phyloP scores from a whole-genome alignment of 2,113 vertebrate genomes.

The Callithrix jacchus region DNA sequence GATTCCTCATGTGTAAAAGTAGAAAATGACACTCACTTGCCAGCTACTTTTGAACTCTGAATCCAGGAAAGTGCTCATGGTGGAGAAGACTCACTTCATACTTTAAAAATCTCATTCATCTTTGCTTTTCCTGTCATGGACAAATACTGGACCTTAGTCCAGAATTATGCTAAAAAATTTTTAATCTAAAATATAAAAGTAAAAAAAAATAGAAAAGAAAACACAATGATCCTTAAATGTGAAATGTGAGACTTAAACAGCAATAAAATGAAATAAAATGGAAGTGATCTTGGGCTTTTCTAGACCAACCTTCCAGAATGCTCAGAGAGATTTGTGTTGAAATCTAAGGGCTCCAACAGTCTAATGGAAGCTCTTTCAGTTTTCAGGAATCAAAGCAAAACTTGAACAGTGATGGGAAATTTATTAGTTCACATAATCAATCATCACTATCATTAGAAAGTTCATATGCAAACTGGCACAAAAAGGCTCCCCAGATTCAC shows the following conservation, averaged over 20 bases:
- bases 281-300: not conserved
- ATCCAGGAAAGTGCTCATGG: not conserved
- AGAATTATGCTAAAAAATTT: constrained; percentile 3
- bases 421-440: not conserved
- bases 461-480: not conserved
- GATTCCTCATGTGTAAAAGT: not conserved
- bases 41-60: not conserved
- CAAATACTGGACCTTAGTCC: not conserved
- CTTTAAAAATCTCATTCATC: not conserved
- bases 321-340: not conserved
- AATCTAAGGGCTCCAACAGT: not conserved
- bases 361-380: not conserved
- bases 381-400: not conserved
- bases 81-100: not conserved
- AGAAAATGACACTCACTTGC: not conserved
- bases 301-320: not conserved
- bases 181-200: not conserved
- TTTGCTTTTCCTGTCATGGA: not conserved
- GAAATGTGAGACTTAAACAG: not conserved
- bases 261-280: not conserved
- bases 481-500: not conserved
- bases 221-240: not conserved
- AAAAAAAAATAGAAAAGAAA: not conserved
- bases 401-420: not conserved
- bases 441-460: not conserved